Base-by-base conservation (phyloP, 2,113 vertebrate genomes). In the Pelvicachromis taeniatus region DNA sequence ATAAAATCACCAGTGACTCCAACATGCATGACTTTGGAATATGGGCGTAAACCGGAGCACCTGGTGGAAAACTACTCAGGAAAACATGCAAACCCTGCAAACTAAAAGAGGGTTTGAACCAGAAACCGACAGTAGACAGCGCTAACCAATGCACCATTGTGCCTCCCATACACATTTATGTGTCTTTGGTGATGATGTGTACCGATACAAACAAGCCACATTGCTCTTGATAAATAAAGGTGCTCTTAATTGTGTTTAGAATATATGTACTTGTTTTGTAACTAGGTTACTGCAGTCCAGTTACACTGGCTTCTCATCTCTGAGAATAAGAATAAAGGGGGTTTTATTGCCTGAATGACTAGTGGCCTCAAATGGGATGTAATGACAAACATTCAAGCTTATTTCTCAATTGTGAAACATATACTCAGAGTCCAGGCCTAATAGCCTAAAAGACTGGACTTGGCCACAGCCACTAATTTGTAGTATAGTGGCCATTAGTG, bases 401-500 rank as follows among this genome's bases (percentile, higher is more conserved):
- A 83, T 85, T 83, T 38, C 77, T 88, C 56, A 45, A 77, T 85
- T 78, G 85, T 89, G 81, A 86, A 91, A 84, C 31, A 61, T 61
- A 88, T 70, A 82, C 59, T 65, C 61, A 79, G 81, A 77, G 83
- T 91, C 81, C 85, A 73, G 84, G 58, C 45, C 83, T 85, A 82
- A 89, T 50, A 77, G 81, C 89, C 82, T 73, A 58, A 89, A 86
- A 91, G 87, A 77, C 79, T 75, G 81, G 84, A 85, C 83, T 90
- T 78, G 79, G 85, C 87, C 80, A 52, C 83, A 87, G 87, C 59
- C 84, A 59, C 89, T 87, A 80, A 90, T 93, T 89, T 91, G 84
- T 89, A 87, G 84, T 88, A 48, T 86, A 85, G 87, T 77, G 86
- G 88, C 87, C 89, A 90, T 92, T 91, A 91, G 81, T 84, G 83